Evolutionary conservation across 2,888 invertebrate genomes (phyloP), one percentile per base, ranked within the genome.

Genomic region (Agrochola lychnidis): DNA sequence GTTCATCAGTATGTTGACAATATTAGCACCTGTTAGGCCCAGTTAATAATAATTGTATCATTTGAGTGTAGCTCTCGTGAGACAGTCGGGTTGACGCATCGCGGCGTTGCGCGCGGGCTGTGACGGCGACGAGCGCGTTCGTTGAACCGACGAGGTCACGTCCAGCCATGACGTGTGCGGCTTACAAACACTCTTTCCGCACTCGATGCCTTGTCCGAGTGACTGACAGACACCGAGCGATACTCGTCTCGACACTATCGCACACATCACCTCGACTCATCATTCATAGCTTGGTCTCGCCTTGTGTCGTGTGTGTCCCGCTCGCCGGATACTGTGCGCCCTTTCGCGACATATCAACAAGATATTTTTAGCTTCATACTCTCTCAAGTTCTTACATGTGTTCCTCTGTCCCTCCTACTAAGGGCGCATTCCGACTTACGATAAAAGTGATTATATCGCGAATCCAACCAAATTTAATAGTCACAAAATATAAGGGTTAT

Each of bases 111-210:
- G 91, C 92, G 94, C 91, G 89, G 71, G 89, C 93, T 92, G 94
- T 94, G 95, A 94, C 94, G 88, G 83, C 78, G 86, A 83, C 88
- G 94, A 89, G 92, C 89, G 92, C 96, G 96, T 95, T 94, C 96
- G 94, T 96, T 96, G 96, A 96, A 95, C 96, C 94, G 92, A 81
- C 93, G 96, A 95, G 96, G 96, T 96, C 96, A 96, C 94, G 95
- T 96, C 94, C 96, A 95, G 86, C 91, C 86, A 92, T 95, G 94
- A 94, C 94, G 94, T 93, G 93, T 90, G 89, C 89, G 80, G 91
- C 89, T 91, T 91, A 91, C 90, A 88, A 92, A 92, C 90, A 91
- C 88, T 83, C 92, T 91, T 90, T 90, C 90, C 91, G 90, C 90
- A 89, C 83, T 81, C 81, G 82, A 83, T 87, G 87, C 88, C 88